Conservation (phyloP, 2,888 invertebrate genomes). For the Digitonthophagus gazella region DNA sequence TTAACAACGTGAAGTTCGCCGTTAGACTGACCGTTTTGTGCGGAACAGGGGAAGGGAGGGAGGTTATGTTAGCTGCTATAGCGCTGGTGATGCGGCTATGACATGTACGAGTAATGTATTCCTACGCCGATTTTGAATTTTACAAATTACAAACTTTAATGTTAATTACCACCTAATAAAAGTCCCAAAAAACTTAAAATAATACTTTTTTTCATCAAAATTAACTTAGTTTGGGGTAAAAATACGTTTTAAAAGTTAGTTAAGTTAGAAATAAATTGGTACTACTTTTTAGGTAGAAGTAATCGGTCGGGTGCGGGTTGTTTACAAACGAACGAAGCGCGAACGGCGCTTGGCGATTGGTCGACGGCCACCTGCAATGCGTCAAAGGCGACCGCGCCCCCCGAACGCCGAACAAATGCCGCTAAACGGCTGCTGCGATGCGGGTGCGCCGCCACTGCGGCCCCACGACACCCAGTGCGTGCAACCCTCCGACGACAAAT, state of each 20-base stretch:
- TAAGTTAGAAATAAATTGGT: slow-evolving; percentile 1
- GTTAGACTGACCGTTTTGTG: slow-evolving; percentile 51
- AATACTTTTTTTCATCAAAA: background rate
- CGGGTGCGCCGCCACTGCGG: slow-evolving; percentile 46
- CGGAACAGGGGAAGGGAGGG: slow-evolving; percentile 39
- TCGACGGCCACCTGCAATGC: slow-evolving; percentile 82
- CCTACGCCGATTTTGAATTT: slow-evolving; percentile 44
- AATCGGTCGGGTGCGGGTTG: slow-evolving; percentile 69
- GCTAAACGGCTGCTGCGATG: slow-evolving; percentile 41
- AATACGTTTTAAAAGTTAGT: slow-evolving; percentile 1
- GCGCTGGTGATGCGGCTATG: slow-evolving; percentile 51
- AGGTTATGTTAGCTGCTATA: slow-evolving; percentile 42
- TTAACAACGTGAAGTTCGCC: slow-evolving; percentile 29
- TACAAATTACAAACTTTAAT: slow-evolving; percentile 16
- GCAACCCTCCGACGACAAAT: background rate
- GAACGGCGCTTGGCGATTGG: slow-evolving; percentile 68
- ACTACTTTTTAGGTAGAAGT: slow-evolving; percentile 61
- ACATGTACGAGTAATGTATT: slow-evolving; percentile 51
- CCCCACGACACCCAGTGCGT: slow-evolving; percentile 34
- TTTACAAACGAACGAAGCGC: slow-evolving; percentile 64
- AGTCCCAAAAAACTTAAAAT: background rate
- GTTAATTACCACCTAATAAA: background rate
- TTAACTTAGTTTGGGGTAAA: background rate
- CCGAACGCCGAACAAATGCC: slow-evolving; percentile 37
- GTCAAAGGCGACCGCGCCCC: slow-evolving; percentile 62